These are phyloP conservation scores for Panulirus ornatus DNA, from an alignment of 1,140 invertebrate species.

Conservation along the genomic window DNA sequence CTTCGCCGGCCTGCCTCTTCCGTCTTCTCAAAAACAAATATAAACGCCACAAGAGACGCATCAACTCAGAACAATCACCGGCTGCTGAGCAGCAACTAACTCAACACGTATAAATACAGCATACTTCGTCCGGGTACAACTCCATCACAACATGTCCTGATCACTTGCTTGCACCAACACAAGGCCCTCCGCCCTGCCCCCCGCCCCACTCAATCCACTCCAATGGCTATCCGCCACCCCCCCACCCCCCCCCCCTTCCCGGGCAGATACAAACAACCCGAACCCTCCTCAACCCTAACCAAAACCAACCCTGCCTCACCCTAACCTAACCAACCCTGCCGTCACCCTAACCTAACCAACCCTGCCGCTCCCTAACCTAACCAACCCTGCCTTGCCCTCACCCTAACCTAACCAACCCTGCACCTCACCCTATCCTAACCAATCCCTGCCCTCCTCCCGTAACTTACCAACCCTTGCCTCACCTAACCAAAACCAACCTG, in stretches of 20 bases:
- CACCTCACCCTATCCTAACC: not conserved
- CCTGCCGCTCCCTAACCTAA: not conserved
- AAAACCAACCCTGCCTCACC: not conserved
- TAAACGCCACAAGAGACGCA: not conserved
- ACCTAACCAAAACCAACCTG: too few relatives aligned
- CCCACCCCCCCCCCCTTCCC: too few relatives aligned
- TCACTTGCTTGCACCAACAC: too few relatives aligned
- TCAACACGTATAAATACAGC: not conserved
- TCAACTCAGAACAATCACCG: too few relatives aligned
- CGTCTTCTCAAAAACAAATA: too few relatives aligned
- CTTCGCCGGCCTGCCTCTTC: too few relatives aligned
- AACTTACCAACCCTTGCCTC: too few relatives aligned
- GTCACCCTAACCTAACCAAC: slow-evolving; percentile 3
- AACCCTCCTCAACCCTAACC: not conserved
- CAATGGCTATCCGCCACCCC: too few relatives aligned
- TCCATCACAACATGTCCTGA: not conserved
- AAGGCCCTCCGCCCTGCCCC: too few relatives aligned
- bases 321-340: slow-evolving; percentile 8
- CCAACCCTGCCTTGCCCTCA: too few relatives aligned
- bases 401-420: not conserved
- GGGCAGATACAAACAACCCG: not conserved
- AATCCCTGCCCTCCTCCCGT: not conserved
- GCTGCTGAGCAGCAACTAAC: not conserved
- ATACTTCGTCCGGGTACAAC: not conserved
- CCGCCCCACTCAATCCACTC: too few relatives aligned